Percentiles rank a stretch among this genome's conserved stretches.
Evolutionary conservation across 2,113 vertebrate genomes (phyloP).

Genomic region (Oenanthe oenanthe): DNA sequence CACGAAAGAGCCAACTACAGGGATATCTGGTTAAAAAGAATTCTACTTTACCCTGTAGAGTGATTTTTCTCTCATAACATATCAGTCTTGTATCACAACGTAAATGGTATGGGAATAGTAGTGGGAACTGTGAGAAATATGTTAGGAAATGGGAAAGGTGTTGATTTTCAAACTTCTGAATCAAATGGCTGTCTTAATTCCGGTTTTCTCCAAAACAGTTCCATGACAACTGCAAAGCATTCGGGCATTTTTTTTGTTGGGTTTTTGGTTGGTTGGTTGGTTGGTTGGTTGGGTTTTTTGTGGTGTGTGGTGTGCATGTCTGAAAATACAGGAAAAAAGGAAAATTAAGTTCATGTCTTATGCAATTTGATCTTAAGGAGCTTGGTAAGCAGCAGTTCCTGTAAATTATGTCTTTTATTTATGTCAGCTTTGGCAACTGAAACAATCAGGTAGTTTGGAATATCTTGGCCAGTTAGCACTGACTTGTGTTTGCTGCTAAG

Average conservation of each 20-base stretch:
- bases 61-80: neutral
- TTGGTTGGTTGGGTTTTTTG: neutral
- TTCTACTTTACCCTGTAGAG: neutral
- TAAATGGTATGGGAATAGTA: fast-evolving
- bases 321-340: neutral
- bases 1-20: neutral
- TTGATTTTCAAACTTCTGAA: neutral
- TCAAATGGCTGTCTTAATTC: neutral
- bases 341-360: neutral
- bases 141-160: neutral
- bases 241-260: neutral
- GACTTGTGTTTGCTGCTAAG: neutral
- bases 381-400: neutral
- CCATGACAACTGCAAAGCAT: neutral
- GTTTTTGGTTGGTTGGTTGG: neutral
- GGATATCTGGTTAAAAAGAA: neutral
- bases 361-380: neutral
- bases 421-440: neutral
- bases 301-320: no score
- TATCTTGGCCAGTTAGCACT: neutral
- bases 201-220: neutral
- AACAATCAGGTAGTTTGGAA: neutral
- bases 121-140: neutral
- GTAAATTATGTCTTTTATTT: neutral
- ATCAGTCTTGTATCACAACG: neutral